Base-by-base conservation (phyloP, 37 sponge, comb jelly and placozoan species). In the Agelas oroides region DNA sequence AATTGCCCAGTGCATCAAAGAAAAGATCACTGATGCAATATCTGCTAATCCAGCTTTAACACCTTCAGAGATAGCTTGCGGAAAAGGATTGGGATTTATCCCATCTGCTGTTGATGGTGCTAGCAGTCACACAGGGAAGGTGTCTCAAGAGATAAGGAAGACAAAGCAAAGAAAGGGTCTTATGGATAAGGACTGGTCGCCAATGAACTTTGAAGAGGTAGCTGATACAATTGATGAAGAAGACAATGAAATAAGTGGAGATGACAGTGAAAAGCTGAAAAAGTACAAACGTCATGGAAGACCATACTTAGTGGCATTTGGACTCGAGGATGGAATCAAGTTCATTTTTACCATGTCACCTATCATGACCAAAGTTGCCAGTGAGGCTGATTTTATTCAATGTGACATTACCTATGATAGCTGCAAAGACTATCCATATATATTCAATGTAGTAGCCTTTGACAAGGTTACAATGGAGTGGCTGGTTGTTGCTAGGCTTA, bases 401-500 rank as follows among this genome's bases (percentile, higher is more conserved):
- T n/a, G n/a, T n/a, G n/a, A n/a, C n/a, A n/a, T n/a, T n/a, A n/a
- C n/a, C n/a, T n/a, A n/a, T n/a, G n/a, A n/a, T n/a, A n/a, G n/a
- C n/a, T n/a, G n/a, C n/a, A n/a, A n/a, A 60, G 64, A 53, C 5
- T 77, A 77, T 59, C 55, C 55, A 8, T 77, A 77, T 59, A 20
- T 77, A 62, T 77, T 77, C 60, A 53, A 77, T 77, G 78, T 63
- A 38, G 78, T 77, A 15, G 78, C 78, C 13, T 77, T 77, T 77
- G 60, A 77, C 37, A n/a, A 21, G 15, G 64, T 61, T 17, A n/a
- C 64, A 5, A 77, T 77, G 78, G 78, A 77, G 38, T 77, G 78
- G 78, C 58, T 59, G 63, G 57, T 77, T 16, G 38, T 77, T 30
- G 61, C 78, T 5, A 20, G 78, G 8, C 37, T 77, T 12, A 25